These are phyloP conservation scores for Altica lythri DNA, from an alignment of 2,888 invertebrate genomes.

Conservation along the genomic window DNA sequence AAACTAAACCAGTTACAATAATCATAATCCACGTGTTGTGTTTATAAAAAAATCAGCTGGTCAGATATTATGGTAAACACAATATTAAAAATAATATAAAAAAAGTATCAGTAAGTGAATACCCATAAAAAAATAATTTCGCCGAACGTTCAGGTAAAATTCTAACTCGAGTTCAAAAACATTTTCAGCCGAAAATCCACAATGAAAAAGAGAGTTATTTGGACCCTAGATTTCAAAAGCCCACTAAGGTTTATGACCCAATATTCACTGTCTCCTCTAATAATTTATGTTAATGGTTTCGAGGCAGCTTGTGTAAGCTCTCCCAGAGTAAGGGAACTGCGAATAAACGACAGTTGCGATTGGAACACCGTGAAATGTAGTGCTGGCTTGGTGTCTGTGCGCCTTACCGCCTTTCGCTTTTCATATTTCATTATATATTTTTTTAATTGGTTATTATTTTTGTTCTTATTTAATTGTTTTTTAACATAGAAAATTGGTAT, in stretches of 20 bases:
- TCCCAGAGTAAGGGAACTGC: slow-evolving; percentile 48
- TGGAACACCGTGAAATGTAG: slow-evolving; percentile 54
- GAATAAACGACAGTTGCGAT: slow-evolving; percentile 55
- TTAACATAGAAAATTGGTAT: no score
- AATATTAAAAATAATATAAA: no score
- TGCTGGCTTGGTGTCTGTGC: slow-evolving; percentile 39
- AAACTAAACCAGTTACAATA: no score
- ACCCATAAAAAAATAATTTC: slow-evolving; percentile 10
- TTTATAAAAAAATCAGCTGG: no score
- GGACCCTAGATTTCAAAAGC: slow-evolving; percentile 42
- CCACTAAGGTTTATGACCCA: slow-evolving; percentile 58
- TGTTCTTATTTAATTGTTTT: no score
- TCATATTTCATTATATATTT: no score
- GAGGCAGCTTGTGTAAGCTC: slow-evolving; percentile 45
- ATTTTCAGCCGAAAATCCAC: slow-evolving; percentile 31
- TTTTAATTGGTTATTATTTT: no score
- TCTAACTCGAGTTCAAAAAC: slow-evolving; percentile 32
- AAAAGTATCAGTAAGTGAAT: no score
- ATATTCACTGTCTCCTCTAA: slow-evolving; percentile 66
- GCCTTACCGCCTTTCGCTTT: slow-evolving; percentile 3
- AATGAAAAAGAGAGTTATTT: slow-evolving; percentile 34
- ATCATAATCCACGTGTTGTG: no score
- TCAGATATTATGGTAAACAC: no score
- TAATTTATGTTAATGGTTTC: slow-evolving; percentile 63
- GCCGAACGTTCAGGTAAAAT: slow-evolving; percentile 15